Evolutionary conservation across 2,888 invertebrate genomes (phyloP).

Genomic region (Andrena camellia): DNA sequence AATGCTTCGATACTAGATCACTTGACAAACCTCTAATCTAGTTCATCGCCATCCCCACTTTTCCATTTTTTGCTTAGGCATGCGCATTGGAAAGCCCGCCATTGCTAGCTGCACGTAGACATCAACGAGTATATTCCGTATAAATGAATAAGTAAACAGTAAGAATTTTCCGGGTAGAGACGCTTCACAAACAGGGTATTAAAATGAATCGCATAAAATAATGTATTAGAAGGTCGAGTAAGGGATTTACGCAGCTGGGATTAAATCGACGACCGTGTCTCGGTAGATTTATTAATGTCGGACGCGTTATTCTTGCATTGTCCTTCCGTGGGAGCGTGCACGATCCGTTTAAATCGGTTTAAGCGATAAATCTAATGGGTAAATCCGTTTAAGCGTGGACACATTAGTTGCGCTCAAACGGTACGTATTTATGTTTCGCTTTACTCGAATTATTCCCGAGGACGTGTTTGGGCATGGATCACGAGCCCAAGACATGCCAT

Average conservation of each 20-base stretch:
- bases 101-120: too few species aligned
- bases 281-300: conserved; percentile 54
- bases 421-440: conserved; percentile 59
- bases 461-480: conserved; percentile 14
- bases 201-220: conserved; percentile 19
- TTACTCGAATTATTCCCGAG: conserved; percentile 45
- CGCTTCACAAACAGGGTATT: neutral
- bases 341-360: conserved; percentile 51
- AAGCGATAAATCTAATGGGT: conserved; percentile 54
- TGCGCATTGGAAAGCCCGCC: too few species aligned
- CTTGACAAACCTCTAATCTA: too few species aligned
- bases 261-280: conserved; percentile 34
- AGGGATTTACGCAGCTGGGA: conserved; percentile 25
- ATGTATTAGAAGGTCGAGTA: conserved; percentile 22
- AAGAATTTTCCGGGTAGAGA: neutral
- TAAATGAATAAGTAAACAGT: neutral
- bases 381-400: conserved; percentile 62
- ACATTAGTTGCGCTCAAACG: conserved; percentile 60
- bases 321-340: conserved; percentile 38
- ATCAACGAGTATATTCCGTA: too few species aligned
- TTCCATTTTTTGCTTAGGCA: too few species aligned
- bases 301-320: conserved; percentile 53
- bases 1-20: too few species aligned
- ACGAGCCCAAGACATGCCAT: conserved; percentile 10
- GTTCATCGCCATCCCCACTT: too few species aligned